Evolutionary conservation across 2,888 invertebrate genomes (phyloP).

Genomic region (Lathronympha strigana): DNA sequence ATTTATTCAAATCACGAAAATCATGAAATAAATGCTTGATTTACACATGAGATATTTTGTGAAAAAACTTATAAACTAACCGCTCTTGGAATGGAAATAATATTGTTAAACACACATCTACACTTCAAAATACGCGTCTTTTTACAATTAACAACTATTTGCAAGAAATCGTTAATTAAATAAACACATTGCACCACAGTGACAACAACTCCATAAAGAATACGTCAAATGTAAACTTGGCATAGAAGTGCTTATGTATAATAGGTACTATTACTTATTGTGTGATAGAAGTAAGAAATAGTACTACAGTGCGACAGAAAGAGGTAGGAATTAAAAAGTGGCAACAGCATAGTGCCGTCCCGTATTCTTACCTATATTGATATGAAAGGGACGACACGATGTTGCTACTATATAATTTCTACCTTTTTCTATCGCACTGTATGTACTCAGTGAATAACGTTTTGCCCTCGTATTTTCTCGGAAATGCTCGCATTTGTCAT

Average conservation of each 20-base stretch:
- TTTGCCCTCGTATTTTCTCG: no score
- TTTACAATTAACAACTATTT: slow-evolving; percentile 4
- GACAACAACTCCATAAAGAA: neutral
- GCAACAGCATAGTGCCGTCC: no score
- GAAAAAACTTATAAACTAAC: slow-evolving; percentile 4
- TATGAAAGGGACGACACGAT: no score
- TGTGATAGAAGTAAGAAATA: no score
- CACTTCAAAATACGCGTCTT: neutral
- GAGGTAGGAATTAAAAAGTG: no score
- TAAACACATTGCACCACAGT: neutral
- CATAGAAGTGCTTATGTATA: neutral
- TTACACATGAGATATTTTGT: slow-evolving; percentile 13
- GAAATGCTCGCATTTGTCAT: no score
- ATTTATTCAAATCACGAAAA: slow-evolving; percentile 1
- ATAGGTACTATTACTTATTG: neutral
- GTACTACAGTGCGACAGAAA: no score
- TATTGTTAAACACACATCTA: neutral
- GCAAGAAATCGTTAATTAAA: slow-evolving; percentile 10
- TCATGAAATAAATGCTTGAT: slow-evolving; percentile 24
- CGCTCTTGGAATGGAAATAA: neutral
- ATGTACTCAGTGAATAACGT: no score
- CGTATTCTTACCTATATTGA: no score
- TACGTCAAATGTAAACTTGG: slow-evolving; percentile 19
- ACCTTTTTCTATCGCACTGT: no score
- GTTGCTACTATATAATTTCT: no score